Conservation (phyloP, 2,797 vertebrate genomes). For the Paguma larvata region DNA sequence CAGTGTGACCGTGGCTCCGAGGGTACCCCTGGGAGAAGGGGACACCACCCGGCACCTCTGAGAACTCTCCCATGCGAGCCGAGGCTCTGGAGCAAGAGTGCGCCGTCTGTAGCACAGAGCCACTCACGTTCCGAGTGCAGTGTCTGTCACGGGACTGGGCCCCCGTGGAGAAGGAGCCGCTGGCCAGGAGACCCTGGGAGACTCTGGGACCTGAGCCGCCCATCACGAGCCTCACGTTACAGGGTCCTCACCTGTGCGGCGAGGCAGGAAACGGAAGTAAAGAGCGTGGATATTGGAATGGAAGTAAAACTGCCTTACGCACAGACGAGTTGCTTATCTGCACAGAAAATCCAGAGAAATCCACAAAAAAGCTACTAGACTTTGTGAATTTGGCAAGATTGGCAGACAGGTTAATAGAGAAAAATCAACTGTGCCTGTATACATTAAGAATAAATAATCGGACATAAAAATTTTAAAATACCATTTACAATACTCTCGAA, state of each 20-base stretch:
- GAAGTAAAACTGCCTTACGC: no score
- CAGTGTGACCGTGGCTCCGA: background rate
- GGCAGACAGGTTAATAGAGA: no score
- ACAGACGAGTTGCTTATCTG: no score
- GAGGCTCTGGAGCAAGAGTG: background rate
- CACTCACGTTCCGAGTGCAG: background rate
- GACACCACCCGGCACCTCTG: no score
- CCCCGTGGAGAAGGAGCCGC: fast-evolving
- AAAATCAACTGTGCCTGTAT: background rate
- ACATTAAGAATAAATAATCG: background rate
- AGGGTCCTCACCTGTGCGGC: fast-evolving
- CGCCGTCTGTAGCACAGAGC: background rate
- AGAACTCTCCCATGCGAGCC: no score
- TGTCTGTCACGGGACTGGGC: fast-evolving
- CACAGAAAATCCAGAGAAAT: background rate
- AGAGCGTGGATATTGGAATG: background rate
- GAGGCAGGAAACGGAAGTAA: background rate
- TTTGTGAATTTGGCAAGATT: background rate
- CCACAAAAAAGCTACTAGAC: background rate
- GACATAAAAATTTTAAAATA: background rate
- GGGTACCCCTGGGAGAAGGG: background rate
- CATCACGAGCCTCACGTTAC: fast-evolving
- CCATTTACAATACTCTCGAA: background rate
- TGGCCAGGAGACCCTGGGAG: background rate
- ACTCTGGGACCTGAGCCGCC: fast-evolving